Evolutionary conservation across 2,888 invertebrate genomes (phyloP).

Genomic region (Eustalomyia histrio): DNA sequence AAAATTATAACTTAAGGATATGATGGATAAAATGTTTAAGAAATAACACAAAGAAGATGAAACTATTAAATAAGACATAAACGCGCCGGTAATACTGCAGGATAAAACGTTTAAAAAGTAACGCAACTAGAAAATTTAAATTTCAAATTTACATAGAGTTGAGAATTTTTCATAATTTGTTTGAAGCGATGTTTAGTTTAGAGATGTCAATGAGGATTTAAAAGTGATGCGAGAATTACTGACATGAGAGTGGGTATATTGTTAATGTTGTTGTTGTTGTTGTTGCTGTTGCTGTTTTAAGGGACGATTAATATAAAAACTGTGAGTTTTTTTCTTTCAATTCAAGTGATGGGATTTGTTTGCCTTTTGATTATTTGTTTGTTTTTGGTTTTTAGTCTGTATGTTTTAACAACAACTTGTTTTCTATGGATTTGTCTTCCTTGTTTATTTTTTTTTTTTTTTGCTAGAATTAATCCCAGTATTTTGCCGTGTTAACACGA

Average conservation of each 20-base stretch:
- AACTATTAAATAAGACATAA: slow-evolving; percentile 39
- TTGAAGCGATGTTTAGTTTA: not conserved
- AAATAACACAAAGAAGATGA: slow-evolving; percentile 8
- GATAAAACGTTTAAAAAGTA: not conserved
- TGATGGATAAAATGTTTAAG: too few species aligned
- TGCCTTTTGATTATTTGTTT: slow-evolving; percentile 5
- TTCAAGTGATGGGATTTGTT: not conserved
- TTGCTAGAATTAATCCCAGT: slow-evolving; percentile 13
- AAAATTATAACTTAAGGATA: not conserved
- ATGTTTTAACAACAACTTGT: not conserved
- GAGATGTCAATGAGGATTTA: not conserved
- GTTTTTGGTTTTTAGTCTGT: slow-evolving; percentile 17
- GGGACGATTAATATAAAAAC: not conserved
- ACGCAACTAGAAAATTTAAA: not conserved
- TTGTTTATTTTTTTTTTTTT: too few species aligned
- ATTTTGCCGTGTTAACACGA: slow-evolving; percentile 44
- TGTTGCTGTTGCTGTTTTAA: not conserved
- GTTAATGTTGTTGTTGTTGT: not conserved
- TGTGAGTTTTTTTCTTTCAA: not conserved
- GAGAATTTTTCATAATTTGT: not conserved
- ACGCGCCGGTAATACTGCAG: slow-evolving; percentile 11
- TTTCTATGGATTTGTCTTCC: not conserved
- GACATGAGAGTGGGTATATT: too few species aligned
- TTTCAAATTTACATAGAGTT: not conserved
- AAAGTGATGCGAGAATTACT: not conserved